These are phyloP conservation scores for Acromyrmex charruanus DNA, from an alignment of 1,140 invertebrate genomes.

Conservation along the genomic window DNA sequence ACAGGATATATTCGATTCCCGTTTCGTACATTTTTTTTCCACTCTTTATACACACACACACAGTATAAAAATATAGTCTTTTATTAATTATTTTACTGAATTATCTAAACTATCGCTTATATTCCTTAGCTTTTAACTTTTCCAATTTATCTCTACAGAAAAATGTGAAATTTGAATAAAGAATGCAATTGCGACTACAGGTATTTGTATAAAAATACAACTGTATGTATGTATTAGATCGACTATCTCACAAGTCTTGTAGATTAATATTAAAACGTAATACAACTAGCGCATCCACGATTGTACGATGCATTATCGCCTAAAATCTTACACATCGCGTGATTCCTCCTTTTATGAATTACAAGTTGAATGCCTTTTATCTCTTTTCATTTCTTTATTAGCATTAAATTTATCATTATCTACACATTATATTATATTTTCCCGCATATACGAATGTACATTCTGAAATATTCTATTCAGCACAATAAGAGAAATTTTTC, in stretches of 20 bases:
- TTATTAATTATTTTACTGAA: slow-evolving; percentile 1
- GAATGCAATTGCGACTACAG: background rate
- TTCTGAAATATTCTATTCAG: background rate
- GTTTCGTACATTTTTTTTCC: background rate
- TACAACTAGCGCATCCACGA: slow-evolving; percentile 53
- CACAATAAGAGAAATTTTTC: background rate
- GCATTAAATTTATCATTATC: slow-evolving; percentile 68
- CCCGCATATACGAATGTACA: background rate
- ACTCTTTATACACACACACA: background rate
- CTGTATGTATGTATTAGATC: slow-evolving; percentile 12
- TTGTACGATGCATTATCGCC: slow-evolving; percentile 37
- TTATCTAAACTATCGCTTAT: background rate
- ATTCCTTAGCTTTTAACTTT: background rate
- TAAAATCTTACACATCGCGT: slow-evolving; percentile 74
- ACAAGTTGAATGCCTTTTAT: slow-evolving; percentile 34
- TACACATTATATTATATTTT: slow-evolving; percentile 37
- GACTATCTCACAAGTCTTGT: slow-evolving; percentile 36
- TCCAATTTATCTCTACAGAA: background rate
- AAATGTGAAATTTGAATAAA: slow-evolving; percentile 16
- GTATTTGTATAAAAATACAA: background rate
- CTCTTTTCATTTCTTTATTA: slow-evolving; percentile 52
- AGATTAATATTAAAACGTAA: slow-evolving; percentile 17
- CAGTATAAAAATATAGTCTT: background rate
- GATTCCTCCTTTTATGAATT: slow-evolving; percentile 67
- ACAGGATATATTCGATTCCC: background rate